phyloP scores from a whole-genome alignment of 2,113 vertebrate genomes.

The Hemiscyllium ocellatum region DNA sequence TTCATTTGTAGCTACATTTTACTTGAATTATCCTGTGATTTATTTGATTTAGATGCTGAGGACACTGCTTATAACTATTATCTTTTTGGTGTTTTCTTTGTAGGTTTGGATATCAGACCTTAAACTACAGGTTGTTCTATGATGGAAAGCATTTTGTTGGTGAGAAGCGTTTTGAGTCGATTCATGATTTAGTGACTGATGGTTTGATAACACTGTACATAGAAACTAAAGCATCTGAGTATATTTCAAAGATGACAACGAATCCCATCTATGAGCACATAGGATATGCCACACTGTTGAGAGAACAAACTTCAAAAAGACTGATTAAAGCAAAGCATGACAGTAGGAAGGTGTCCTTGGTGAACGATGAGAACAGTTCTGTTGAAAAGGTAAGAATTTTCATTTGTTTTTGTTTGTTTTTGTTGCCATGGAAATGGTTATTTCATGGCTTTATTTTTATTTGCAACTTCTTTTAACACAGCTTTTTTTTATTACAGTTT shows the following conservation, averaged over 20 bases:
- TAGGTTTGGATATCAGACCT: constrained; percentile 88
- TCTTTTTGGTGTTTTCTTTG: background rate
- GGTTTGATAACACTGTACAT: constrained; percentile 94
- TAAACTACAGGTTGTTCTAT: constrained; percentile 94
- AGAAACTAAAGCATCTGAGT: constrained; percentile 94
- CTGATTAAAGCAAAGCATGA: constrained; percentile 72
- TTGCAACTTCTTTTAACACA: background rate
- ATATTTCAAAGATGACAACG: constrained; percentile 97
- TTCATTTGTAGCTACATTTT: background rate
- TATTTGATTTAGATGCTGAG: background rate
- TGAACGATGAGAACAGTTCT: constrained; percentile 62
- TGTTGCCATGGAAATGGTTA: background rate
- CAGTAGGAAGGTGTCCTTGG: constrained; percentile 73
- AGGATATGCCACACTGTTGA: constrained; percentile 83
- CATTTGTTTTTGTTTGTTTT: background rate
- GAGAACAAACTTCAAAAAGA: constrained; percentile 79
- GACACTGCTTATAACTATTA: background rate
- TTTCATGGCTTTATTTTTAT: background rate
- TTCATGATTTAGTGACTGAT: constrained; percentile 92
- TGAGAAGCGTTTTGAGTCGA: constrained; percentile 93
- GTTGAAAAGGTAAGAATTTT: constrained; percentile 72
- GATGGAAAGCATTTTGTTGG: constrained; percentile 97
- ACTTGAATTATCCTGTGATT: background rate
- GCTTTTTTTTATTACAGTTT: background rate
- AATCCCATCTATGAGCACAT: constrained; percentile 96